These are phyloP conservation scores for Labeo rohita DNA, from an alignment of 2,113 vertebrate species.

Conservation along the genomic window DNA sequence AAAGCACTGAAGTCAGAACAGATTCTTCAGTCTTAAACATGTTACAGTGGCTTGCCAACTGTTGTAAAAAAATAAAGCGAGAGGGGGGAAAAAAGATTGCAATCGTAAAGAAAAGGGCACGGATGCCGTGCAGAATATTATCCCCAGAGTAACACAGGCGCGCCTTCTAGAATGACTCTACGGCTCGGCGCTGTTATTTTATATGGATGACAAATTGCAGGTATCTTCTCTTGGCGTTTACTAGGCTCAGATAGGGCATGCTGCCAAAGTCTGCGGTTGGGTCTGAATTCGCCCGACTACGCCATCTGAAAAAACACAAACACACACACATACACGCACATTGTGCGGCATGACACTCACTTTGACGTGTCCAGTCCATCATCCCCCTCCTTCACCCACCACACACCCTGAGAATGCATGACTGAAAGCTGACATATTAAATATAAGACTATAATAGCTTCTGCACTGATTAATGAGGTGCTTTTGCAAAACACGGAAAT, in stretches of 20 bases:
- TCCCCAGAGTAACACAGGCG: constrained; percentile 43
- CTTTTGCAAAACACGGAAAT: background rate
- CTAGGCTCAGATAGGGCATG: constrained; percentile 59
- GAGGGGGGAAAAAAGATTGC: constrained; percentile 15
- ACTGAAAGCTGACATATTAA: constrained; percentile 25
- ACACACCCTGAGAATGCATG: constrained; percentile 15
- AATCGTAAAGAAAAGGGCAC: constrained; percentile 59
- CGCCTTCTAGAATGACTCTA: constrained; percentile 56
- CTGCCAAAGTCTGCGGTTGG: constrained; percentile 59
- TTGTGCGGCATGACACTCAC: background rate
- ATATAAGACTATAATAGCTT: constrained; percentile 22
- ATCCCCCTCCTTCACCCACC: background rate
- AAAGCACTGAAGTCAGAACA: constrained; percentile 78
- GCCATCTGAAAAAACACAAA: constrained; percentile 45
- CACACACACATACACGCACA: constrained; percentile 15
- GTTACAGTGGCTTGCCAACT: constrained; percentile 80
- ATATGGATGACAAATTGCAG: constrained; percentile 79
- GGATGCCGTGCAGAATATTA: constrained; percentile 51
- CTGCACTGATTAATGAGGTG: background rate
- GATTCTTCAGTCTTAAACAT: constrained; percentile 81
- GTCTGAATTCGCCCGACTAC: constrained; percentile 63
- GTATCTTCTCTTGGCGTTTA: constrained; percentile 72
- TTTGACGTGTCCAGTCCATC: constrained; percentile 24
- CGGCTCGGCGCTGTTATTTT: constrained; percentile 69
- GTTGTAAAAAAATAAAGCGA: constrained; percentile 71